Conservation (phyloP, 2,888 invertebrate species). For the Philaethria dido region DNA sequence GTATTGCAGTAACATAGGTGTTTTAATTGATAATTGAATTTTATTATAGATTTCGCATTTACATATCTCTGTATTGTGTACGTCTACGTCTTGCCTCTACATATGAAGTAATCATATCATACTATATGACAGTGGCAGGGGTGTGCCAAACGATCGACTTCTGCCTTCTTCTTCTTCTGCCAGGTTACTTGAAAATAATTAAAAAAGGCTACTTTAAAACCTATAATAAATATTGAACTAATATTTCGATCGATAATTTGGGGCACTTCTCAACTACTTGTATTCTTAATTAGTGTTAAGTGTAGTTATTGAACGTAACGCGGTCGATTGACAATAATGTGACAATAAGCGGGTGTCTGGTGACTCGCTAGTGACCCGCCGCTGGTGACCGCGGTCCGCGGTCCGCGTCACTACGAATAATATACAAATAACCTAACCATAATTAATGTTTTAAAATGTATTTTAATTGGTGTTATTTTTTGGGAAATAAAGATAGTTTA, state of each 20-base stretch:
- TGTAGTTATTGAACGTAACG: slow-evolving; percentile 42
- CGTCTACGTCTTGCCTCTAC: slow-evolving; percentile 38
- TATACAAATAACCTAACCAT: slow-evolving; percentile 65
- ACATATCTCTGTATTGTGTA: slow-evolving; percentile 61
- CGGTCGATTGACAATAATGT: slow-evolving; percentile 45
- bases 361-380: slow-evolving; percentile 2
- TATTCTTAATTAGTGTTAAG: slow-evolving; percentile 33
- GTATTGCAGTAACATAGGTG: slow-evolving; percentile 67
- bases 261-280: slow-evolving; percentile 35
- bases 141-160: slow-evolving; percentile 30
- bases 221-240: neutral
- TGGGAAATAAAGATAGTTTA: slow-evolving; percentile 81
- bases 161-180: too few relatives aligned
- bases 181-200: neutral
- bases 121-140: slow-evolving; percentile 30
- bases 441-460: slow-evolving; percentile 75
- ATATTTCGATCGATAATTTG: slow-evolving; percentile 32
- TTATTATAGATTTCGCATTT: slow-evolving; percentile 55
- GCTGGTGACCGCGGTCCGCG: slow-evolving; percentile 36
- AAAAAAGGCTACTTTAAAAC: neutral
- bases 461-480: slow-evolving; percentile 80
- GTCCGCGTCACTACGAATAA: slow-evolving; percentile 57
- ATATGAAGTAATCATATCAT: slow-evolving; percentile 46
- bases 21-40: slow-evolving; percentile 58
- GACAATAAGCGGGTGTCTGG: slow-evolving; percentile 37